Percentiles rank a stretch among this genome's conserved stretches.
These are phyloP conservation scores for Drosophila teissieri DNA, from an alignment of 1,140 invertebrate genomes.

Conservation along the genomic window DNA sequence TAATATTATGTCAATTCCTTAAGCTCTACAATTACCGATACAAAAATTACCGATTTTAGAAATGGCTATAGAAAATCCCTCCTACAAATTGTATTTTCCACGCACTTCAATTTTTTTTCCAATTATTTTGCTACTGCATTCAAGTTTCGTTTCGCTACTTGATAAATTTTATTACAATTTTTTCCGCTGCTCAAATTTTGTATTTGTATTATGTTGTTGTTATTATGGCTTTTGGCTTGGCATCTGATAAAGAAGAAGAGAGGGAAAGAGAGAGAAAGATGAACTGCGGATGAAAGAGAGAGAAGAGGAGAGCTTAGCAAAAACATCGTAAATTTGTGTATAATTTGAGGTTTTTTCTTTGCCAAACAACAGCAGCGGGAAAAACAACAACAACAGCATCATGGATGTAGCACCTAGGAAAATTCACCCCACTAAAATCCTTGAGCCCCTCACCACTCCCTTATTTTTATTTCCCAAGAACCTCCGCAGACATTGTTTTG, in stretches of 20 bases:
- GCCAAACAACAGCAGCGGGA: constrained; percentile 44
- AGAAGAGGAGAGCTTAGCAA: constrained; percentile 32
- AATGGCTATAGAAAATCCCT: not conserved
- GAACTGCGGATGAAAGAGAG: not conserved
- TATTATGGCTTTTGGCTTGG: constrained; percentile 49
- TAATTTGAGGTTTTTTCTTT: constrained; percentile 63
- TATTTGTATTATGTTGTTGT: constrained; percentile 22
- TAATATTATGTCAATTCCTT: no score
- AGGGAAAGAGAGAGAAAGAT: no score
- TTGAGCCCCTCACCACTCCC: not conserved
- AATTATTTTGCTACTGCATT: constrained; percentile 13
- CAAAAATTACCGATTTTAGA: not conserved
- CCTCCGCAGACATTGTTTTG: constrained; percentile 46
- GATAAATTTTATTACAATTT: constrained; percentile 27
- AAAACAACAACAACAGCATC: constrained; percentile 8
- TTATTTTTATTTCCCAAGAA: not conserved
- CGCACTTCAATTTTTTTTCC: no score
- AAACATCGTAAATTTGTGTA: constrained; percentile 65
- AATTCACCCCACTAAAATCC: not conserved
- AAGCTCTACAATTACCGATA: not conserved
- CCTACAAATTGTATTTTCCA: not conserved
- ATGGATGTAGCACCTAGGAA: constrained; percentile 6
- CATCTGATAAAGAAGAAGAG: constrained; percentile 15
- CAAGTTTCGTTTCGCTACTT: constrained; percentile 15
- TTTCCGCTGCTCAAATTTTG: constrained; percentile 15